phyloP scores from a whole-genome alignment of 2,113 vertebrate species.

The mouse (Mus musculus) region DNA sequence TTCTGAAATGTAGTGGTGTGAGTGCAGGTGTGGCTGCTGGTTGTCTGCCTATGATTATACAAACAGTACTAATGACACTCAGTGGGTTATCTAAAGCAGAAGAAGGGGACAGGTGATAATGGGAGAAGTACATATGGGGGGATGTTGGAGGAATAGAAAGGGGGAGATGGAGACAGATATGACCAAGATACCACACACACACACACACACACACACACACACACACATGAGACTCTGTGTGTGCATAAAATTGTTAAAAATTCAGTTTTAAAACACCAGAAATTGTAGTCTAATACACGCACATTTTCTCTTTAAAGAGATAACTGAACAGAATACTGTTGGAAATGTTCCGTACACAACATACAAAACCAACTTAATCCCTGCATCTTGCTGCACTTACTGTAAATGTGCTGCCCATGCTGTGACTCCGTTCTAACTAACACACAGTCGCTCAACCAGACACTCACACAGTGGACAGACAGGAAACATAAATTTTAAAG shows the following conservation, averaged over 20 bases:
- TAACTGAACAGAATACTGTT: neutral
- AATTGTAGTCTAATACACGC: neutral
- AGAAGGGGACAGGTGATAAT: neutral
- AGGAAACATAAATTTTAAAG: neutral
- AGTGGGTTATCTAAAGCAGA: neutral
- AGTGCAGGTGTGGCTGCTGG: neutral
- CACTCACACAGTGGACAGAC: neutral
- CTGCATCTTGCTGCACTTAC: neutral
- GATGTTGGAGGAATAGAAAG: no score
- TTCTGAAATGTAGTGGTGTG: neutral
- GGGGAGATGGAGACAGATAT: neutral
- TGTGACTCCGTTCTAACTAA: no score
- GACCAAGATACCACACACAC: neutral
- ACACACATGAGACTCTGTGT: neutral
- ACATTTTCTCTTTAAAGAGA: conserved; percentile 39
- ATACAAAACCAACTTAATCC: neutral
- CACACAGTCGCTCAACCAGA: neutral
- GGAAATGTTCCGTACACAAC: neutral
- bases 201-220: no score
- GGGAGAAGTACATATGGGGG: neutral
- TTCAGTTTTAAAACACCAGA: neutral
- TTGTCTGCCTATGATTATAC: neutral
- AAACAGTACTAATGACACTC: neutral
- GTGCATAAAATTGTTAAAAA: neutral
- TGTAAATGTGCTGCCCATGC: neutral